These are phyloP conservation scores for Macaria liturata DNA, from an alignment of 2,888 invertebrate species.

Conservation along the genomic window DNA sequence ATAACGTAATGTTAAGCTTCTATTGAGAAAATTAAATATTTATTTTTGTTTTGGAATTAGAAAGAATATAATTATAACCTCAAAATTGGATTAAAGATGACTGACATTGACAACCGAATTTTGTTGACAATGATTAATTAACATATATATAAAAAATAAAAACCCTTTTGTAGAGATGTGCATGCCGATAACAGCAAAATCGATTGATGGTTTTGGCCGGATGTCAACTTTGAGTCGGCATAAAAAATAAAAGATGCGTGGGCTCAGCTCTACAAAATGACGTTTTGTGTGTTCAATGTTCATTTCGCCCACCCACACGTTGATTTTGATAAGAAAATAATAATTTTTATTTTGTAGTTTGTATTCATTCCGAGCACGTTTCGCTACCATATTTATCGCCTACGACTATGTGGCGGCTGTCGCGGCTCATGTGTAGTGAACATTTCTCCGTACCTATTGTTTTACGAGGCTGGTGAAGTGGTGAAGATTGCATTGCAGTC, in stretches of 20 bases:
- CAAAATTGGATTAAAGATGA: neutral
- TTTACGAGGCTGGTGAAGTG: conserved; percentile 46
- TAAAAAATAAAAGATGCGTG: conserved; percentile 2
- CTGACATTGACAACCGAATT: conserved; percentile 1
- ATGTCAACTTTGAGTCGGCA: conserved; percentile 7
- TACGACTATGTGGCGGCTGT: conserved; percentile 48
- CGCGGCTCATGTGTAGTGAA: conserved; percentile 42
- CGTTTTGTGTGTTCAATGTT: conserved; percentile 45
- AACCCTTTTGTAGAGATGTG: too few relatives aligned
- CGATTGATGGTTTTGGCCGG: too few relatives aligned
- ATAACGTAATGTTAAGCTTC: neutral
- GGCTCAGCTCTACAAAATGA: conserved; percentile 46
- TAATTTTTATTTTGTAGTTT: conserved; percentile 37
- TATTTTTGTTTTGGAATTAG: too few relatives aligned
- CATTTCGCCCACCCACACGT: conserved; percentile 53
- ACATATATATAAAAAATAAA: too few relatives aligned
- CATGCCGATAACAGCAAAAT: neutral
- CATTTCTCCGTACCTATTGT: conserved; percentile 45
- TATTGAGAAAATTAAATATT: neutral
- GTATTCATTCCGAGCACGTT: conserved; percentile 59
- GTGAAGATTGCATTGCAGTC: conserved; percentile 34
- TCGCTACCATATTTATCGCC: conserved; percentile 47
- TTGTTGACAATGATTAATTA: neutral
- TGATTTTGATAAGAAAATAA: conserved; percentile 57
- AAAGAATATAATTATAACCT: conserved; percentile 5